phyloP scores from a whole-genome alignment of 2,113 vertebrate genomes.

The Corythoichthys haematopterus region DNA sequence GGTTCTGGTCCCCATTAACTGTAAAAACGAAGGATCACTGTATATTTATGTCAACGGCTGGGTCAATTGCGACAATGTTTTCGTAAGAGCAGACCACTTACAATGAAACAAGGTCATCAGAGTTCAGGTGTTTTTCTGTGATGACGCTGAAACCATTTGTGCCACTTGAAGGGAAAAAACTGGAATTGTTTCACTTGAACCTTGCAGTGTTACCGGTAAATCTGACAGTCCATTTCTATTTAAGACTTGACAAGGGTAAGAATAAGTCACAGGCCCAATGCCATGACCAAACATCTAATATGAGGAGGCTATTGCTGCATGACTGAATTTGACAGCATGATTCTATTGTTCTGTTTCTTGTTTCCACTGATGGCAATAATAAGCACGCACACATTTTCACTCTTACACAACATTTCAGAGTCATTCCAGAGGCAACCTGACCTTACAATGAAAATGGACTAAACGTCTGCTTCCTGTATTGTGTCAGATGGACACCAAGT shows the following conservation, averaged over 20 bases:
- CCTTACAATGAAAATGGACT: neutral
- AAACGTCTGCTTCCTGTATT: neutral
- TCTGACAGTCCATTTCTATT: neutral
- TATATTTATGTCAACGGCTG: slow-evolving; percentile 12
- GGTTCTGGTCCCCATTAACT: too few species aligned
- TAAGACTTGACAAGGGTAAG: neutral
- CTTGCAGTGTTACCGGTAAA: neutral
- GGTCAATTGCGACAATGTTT: neutral
- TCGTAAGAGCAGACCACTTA: neutral
- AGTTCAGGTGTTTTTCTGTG: neutral
- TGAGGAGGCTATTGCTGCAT: neutral
- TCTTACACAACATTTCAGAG: neutral
- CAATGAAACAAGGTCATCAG: neutral
- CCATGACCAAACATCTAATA: slow-evolving; percentile 6
- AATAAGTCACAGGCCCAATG: neutral
- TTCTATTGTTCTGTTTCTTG: neutral
- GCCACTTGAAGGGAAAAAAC: neutral
- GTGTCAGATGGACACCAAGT: neutral
- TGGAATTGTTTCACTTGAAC: neutral
- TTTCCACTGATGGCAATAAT: neutral
- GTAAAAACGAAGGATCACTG: too few species aligned
- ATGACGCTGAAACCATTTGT: neutral
- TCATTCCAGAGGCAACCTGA: neutral
- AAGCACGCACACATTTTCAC: neutral
- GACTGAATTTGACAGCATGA: neutral